Evolutionary conservation across 1,140 invertebrate genomes (phyloP).

Genomic region (Hestina assimilis): DNA sequence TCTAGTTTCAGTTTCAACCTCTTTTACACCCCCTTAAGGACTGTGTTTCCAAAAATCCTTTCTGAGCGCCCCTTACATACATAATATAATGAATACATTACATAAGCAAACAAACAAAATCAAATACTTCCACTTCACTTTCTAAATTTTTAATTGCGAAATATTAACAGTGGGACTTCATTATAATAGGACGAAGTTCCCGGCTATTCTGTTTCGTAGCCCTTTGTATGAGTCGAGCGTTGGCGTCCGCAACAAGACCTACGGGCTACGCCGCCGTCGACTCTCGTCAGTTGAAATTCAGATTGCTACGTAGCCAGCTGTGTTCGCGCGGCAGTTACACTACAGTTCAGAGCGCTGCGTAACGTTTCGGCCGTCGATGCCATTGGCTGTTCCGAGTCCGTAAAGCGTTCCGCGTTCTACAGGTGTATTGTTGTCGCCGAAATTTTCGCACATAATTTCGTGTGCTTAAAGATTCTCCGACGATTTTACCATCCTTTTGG

Average conservation of each 20-base stretch:
- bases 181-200: neutral
- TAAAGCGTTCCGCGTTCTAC: conserved; percentile 17
- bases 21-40: no score
- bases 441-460: neutral
- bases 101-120: no score
- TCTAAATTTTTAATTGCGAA: no score
- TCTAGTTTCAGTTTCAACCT: no score
- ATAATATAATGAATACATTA: no score
- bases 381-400: conserved; percentile 15
- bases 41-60: no score
- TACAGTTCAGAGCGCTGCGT: conserved; percentile 17
- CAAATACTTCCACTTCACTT: no score
- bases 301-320: neutral
- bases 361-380: conserved; percentile 13
- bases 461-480: neutral
- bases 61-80: no score
- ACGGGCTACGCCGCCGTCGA: no score
- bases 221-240: neutral
- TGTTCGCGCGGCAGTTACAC: neutral
- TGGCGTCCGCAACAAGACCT: neutral
- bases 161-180: neutral
- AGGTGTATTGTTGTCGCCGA: conserved; percentile 20
- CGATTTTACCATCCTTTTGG: conserved; percentile 20
- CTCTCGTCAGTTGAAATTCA: neutral
- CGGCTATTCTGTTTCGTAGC: neutral